phyloP scores from a whole-genome alignment of 2,797 vertebrate species.

The Odontamblyopus lacepedii region DNA sequence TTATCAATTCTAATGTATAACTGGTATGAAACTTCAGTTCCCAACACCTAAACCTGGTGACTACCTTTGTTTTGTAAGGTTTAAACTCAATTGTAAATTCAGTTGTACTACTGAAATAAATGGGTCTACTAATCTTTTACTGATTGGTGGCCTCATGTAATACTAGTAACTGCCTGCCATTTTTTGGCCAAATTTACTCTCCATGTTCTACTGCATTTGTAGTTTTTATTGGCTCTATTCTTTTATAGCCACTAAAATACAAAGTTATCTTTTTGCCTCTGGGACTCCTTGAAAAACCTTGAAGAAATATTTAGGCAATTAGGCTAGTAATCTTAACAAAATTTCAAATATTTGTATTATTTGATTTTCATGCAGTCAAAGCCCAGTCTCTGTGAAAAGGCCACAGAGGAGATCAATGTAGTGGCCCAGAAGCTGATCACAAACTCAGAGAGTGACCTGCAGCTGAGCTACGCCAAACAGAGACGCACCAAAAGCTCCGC shows the following conservation, averaged over 20 bases:
- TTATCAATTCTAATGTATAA: background rate
- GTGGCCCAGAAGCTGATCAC: slow-evolving; percentile 97
- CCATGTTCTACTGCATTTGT: too few relatives aligned
- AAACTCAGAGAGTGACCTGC: slow-evolving; percentile 91
- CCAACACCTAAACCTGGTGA: too few relatives aligned
- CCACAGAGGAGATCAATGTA: slow-evolving; percentile 88
- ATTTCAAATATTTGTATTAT: background rate
- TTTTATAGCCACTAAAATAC: too few relatives aligned
- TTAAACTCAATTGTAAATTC: too few relatives aligned
- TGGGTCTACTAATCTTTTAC: background rate
- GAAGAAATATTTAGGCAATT: too few relatives aligned
- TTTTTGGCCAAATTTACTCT: too few relatives aligned
- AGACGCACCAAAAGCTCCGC: slow-evolving; percentile 92
- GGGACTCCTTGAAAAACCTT: too few relatives aligned
- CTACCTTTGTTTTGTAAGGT: too few relatives aligned
- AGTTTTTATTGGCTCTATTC: too few relatives aligned
- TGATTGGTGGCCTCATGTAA: too few relatives aligned
- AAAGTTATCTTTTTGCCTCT: too few relatives aligned
- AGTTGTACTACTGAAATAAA: background rate
- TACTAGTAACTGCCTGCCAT: too few relatives aligned
- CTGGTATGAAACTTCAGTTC: background rate
- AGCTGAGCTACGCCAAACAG: slow-evolving; percentile 95
- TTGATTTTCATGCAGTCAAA: slow-evolving; percentile 79
- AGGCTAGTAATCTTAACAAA: background rate
- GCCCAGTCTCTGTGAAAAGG: slow-evolving; percentile 87